Evolutionary conservation across 2,888 invertebrate genomes (phyloP).

Genomic region (Scaptomyza caliginosa): DNA sequence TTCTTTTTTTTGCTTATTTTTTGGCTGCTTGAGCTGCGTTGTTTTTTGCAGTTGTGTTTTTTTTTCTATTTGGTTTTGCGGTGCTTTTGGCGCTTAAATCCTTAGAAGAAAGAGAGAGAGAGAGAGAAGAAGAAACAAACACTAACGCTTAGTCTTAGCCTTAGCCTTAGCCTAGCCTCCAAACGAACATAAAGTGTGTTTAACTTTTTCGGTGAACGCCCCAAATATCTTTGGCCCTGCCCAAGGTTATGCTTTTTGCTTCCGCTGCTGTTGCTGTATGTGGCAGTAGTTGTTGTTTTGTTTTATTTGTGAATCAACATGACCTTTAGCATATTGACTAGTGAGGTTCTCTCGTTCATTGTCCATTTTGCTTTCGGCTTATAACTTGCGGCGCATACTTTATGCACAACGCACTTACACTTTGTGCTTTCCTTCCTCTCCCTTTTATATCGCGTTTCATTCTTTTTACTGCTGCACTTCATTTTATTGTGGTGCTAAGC

Average conservation of each 20-base stretch:
- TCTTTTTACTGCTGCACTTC: constrained; percentile 74
- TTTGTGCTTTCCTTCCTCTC: constrained; percentile 29
- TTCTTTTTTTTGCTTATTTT: constrained; percentile 16
- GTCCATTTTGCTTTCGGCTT: constrained; percentile 71
- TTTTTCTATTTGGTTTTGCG: constrained; percentile 29
- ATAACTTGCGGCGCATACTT: constrained; percentile 69
- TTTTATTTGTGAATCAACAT: constrained; percentile 33
- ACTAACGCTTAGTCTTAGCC: constrained; percentile 43
- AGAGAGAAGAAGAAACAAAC: constrained; percentile 3
- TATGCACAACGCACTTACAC: constrained; percentile 72
- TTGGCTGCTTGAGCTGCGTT: constrained; percentile 57
- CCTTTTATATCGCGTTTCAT: constrained; percentile 18
- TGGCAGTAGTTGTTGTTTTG: constrained; percentile 9
- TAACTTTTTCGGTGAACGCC: constrained; percentile 62
- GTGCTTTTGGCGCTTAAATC: constrained; percentile 63
- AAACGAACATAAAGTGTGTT: constrained; percentile 70
- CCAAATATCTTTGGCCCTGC: constrained; percentile 74
- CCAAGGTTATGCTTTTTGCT: constrained; percentile 60
- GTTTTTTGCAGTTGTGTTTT: constrained; percentile 57
- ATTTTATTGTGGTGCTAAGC: constrained; percentile 76
- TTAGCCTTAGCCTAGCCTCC: too few species aligned
- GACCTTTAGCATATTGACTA: constrained; percentile 75
- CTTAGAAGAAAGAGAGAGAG: too few species aligned
- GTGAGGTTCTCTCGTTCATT: constrained; percentile 56
- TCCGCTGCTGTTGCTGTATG: constrained; percentile 20